These are phyloP conservation scores for Eueremaeus valkanovi DNA, from an alignment of 2,888 invertebrate species.

Conservation along the genomic window DNA sequence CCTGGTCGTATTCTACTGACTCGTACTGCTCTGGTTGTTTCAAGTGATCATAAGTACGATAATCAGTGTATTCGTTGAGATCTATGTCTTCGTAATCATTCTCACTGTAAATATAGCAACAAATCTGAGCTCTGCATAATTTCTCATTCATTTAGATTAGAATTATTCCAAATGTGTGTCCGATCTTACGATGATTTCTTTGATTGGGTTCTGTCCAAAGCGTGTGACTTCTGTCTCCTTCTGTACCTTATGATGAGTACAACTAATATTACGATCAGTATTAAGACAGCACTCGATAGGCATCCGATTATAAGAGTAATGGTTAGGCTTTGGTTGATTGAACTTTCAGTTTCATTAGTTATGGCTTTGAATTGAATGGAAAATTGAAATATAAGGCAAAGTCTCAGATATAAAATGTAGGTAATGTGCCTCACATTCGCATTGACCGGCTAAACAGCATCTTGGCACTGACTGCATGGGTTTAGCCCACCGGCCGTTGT, in stretches of 20 bases:
- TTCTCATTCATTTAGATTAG: too few species aligned
- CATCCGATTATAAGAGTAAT: background rate
- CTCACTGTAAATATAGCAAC: background rate
- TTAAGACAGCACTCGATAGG: background rate
- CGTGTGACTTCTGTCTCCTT: too few species aligned
- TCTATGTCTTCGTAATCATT: slow-evolving; percentile 14
- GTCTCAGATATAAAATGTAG: background rate
- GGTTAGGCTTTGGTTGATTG: background rate
- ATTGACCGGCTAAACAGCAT: slow-evolving; percentile 24
- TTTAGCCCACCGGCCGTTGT: slow-evolving; percentile 4
- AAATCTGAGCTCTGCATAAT: too few species aligned
- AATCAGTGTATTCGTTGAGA: background rate
- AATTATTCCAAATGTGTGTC: too few species aligned
- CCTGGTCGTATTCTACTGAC: background rate
- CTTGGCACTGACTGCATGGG: background rate
- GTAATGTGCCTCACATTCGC: background rate
- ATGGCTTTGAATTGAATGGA: too few species aligned
- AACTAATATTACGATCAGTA: background rate
- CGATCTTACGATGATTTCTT: too few species aligned
- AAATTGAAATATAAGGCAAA: too few species aligned
- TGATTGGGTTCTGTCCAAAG: too few species aligned
- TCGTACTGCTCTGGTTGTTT: slow-evolving; percentile 38
- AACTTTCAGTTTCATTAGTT: too few species aligned
- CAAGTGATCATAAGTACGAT: slow-evolving; percentile 42
- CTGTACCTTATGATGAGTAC: background rate